These are phyloP conservation scores for Danio albolineatus DNA, from an alignment of 2,797 vertebrate species.

Conservation along the genomic window DNA sequence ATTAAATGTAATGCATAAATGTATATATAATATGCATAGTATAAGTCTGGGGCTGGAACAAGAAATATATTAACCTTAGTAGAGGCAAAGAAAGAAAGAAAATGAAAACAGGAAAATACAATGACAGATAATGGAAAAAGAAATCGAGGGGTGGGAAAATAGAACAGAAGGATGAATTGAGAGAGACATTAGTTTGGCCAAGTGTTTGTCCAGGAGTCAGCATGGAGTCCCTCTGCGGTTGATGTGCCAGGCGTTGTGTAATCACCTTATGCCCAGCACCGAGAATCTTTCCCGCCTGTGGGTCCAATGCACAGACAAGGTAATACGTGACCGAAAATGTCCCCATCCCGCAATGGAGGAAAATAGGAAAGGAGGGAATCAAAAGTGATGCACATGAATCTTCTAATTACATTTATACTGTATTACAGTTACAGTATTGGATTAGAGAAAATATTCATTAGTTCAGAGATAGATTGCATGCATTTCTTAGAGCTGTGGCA, in stretches of 20 bases:
- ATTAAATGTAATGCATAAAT: neutral
- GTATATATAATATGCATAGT: no score
- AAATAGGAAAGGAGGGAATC: neutral
- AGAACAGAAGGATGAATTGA: slow-evolving; percentile 36
- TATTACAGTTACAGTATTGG: neutral
- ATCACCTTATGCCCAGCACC: slow-evolving; percentile 39
- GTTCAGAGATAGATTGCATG: neutral
- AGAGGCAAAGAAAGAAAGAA: neutral
- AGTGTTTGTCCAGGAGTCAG: slow-evolving; percentile 39
- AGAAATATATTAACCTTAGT: neutral
- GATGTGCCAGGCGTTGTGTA: slow-evolving; percentile 44
- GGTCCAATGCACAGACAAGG: slow-evolving; percentile 11
- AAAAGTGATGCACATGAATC: slow-evolving; percentile 4
- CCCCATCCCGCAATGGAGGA: neutral
- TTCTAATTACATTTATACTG: neutral
- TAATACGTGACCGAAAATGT: slow-evolving; percentile 14
- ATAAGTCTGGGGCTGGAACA: neutral
- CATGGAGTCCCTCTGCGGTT: slow-evolving; percentile 25
- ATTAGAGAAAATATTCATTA: neutral
- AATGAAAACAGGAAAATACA: neutral
- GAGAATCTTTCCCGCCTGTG: slow-evolving; percentile 27
- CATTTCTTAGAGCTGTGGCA: neutral
- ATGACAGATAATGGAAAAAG: neutral
- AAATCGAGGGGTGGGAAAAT: slow-evolving; percentile 11
- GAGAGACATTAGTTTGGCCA: slow-evolving; percentile 36